phyloP scores from a whole-genome alignment of 2,888 invertebrate species.

The Xestia ashworthii region DNA sequence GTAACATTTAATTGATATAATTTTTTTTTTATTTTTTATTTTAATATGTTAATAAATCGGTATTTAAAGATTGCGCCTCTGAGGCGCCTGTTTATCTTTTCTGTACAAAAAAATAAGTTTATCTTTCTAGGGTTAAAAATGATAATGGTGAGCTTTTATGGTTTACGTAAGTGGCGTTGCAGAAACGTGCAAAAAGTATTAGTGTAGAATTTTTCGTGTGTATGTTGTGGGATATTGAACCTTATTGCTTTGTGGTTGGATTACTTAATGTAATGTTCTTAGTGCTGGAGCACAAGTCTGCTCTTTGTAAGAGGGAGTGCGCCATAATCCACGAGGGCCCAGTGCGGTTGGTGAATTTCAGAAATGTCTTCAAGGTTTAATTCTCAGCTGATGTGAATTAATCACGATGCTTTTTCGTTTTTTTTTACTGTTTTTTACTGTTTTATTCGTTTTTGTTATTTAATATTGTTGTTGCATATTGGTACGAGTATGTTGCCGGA shows the following conservation, averaged over 20 bases:
- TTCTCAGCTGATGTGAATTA: not conserved
- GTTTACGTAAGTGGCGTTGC: constrained; percentile 30
- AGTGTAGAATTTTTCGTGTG: not conserved
- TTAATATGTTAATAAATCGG: too few species aligned
- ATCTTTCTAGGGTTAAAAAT: too few species aligned
- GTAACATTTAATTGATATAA: too few species aligned
- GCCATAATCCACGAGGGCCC: not conserved
- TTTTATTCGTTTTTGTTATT: too few species aligned
- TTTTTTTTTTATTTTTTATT: too few species aligned
- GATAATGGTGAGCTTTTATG: constrained; percentile 53
- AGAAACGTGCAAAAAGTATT: constrained; percentile 38
- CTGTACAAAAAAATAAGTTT: too few species aligned
- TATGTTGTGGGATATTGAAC: constrained; percentile 13
- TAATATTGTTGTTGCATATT: too few species aligned
- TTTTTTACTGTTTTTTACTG: too few species aligned
- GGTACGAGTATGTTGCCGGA: too few species aligned
- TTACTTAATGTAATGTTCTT: not conserved
- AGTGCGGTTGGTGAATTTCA: not conserved
- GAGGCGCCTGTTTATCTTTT: too few species aligned
- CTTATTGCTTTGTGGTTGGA: not conserved
- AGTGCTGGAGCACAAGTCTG: not conserved
- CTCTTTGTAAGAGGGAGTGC: not conserved
- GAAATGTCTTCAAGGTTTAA: not conserved
- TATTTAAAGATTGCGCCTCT: too few species aligned
- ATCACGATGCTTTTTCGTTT: not conserved